These are phyloP conservation scores for Chromobotia macracanthus DNA, from an alignment of 2,797 vertebrate species.

Conservation along the genomic window DNA sequence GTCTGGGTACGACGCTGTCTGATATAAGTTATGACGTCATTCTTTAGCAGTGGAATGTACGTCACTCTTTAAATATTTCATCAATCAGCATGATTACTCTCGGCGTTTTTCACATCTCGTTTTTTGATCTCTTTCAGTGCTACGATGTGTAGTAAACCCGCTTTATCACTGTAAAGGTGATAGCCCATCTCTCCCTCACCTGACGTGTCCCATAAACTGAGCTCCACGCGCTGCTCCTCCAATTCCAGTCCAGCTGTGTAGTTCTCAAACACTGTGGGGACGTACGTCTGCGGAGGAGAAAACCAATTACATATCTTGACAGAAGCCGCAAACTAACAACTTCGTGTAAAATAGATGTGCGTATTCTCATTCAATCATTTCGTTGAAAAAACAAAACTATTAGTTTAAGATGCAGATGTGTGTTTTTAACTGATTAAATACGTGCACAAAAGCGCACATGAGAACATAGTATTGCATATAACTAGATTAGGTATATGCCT, in stretches of 20 bases:
- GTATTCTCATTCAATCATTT: background rate
- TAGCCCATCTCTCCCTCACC: conserved; percentile 75
- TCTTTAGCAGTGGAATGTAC: background rate
- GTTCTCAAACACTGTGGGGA: conserved; percentile 96
- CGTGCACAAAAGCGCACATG: conserved; percentile 8
- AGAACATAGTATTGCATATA: background rate
- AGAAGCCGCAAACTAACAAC: background rate
- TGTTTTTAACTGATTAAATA: background rate
- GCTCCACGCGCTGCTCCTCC: conserved; percentile 92
- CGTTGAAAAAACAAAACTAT: background rate
- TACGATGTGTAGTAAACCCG: background rate
- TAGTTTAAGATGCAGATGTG: background rate
- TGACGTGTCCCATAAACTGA: conserved; percentile 96
- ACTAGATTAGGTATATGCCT: too few species aligned
- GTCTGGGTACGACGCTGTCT: background rate
- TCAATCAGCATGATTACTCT: background rate
- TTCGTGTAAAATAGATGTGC: background rate
- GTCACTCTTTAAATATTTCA: background rate
- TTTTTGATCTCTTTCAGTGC: background rate
- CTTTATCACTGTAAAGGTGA: background rate
- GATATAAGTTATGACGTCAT: background rate
- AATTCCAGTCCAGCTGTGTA: conserved; percentile 92
- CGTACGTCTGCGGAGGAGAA: conserved; percentile 81
- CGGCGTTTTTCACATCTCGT: background rate
- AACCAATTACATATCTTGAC: background rate